Conservation (phyloP, 1,140 invertebrate species). For the Microplitis demolitor region DNA sequence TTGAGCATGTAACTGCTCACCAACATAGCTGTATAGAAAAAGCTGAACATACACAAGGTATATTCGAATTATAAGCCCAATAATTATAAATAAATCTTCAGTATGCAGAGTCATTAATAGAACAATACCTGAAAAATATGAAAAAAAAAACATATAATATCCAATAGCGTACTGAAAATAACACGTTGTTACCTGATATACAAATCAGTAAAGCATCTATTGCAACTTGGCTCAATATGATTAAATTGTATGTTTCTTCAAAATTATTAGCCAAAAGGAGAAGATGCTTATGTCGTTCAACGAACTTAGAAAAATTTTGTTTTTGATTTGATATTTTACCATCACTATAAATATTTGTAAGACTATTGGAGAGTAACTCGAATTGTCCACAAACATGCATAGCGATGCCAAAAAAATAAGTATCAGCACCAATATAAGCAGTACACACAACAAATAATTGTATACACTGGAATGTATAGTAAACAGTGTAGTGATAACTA, state of each 20-base stretch:
- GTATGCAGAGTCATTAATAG: constrained; percentile 2
- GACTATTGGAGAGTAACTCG: background rate
- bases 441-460: constrained; percentile 15
- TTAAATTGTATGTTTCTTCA: constrained; percentile 19
- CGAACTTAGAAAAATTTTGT: background rate
- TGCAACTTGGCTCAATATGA: constrained; percentile 23
- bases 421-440: constrained; percentile 18
- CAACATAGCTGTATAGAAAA: constrained; percentile 27
- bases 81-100: background rate
- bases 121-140: background rate
- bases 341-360: constrained; percentile 1
- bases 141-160: background rate
- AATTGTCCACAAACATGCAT: constrained; percentile 30
- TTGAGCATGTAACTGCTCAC: constrained; percentile 11
- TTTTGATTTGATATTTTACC: background rate
- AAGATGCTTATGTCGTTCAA: constrained; percentile 25
- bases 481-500: background rate
- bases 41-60: constrained; percentile 25
- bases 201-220: constrained; percentile 12
- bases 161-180: no score
- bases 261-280: constrained; percentile 18
- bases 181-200: constrained; percentile 16
- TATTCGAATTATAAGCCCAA: constrained; percentile 5
- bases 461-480: constrained; percentile 13
- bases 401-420: constrained; percentile 25